A percentile compares a stretch with the other conserved stretches of the same genome.
Conservation (phyloP, 1,140 invertebrate genomes). For the Meloidogyne floridensis region DNA sequence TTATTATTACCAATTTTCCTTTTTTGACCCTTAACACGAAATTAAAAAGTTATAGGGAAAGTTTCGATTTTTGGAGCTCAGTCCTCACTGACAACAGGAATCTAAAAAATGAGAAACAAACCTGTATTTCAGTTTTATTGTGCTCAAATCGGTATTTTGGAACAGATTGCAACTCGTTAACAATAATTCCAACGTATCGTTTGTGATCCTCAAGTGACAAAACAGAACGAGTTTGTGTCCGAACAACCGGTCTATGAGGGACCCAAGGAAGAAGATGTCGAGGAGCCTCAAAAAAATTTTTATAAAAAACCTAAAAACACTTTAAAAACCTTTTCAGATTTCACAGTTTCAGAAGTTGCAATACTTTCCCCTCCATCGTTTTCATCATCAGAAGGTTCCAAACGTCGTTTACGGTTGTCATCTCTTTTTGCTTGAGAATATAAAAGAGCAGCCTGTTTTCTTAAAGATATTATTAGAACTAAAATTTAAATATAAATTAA, state of each 20-base stretch:
- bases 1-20: too few relatives aligned
- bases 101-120: neutral
- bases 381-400: conserved; percentile 11
- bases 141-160: conserved; percentile 12
- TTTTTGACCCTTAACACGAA: too few relatives aligned
- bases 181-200: conserved; percentile 20
- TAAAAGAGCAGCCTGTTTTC: neutral
- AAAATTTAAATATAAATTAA: neutral
- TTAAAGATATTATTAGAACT: neutral
- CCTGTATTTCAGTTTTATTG: conserved; percentile 17
- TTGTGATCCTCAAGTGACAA: conserved; percentile 13
- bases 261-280: conserved; percentile 17
- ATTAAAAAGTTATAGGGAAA: too few relatives aligned
- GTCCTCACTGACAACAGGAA: too few relatives aligned
- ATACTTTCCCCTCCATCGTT: neutral
- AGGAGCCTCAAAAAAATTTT: neutral
- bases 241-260: conserved; percentile 3
- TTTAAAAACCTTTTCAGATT: conserved; percentile 2
- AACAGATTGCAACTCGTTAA: neutral
- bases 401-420: neutral
- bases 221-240: neutral
- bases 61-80: too few relatives aligned
- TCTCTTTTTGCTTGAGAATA: neutral
- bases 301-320: neutral
- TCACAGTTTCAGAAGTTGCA: neutral